Percentiles rank a stretch among this genome's conserved stretches.
phyloP scores from a whole-genome alignment of 2,888 invertebrate genomes.

The Osmoderma eremita region DNA sequence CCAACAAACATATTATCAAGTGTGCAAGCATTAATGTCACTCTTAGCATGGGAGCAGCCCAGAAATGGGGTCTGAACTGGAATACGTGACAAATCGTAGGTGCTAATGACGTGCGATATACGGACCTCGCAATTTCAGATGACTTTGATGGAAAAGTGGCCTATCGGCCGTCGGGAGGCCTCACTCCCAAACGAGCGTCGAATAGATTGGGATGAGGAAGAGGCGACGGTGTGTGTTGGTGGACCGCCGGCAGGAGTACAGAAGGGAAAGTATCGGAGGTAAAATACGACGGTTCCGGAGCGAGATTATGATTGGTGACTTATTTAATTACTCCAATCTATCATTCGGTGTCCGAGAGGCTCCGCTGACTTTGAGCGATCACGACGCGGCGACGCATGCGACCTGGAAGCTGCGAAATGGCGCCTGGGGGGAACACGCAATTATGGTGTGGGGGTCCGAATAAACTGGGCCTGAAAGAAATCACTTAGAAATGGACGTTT shows the following conservation, averaged over 20 bases:
- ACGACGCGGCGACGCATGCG: constrained; percentile 6
- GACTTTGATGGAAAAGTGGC: constrained; percentile 55
- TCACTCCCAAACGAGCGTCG: constrained; percentile 1
- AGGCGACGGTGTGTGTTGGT: background rate
- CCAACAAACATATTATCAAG: too few relatives aligned
- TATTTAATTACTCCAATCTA: constrained; percentile 64
- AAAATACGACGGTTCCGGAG: constrained; percentile 49
- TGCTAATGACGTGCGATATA: constrained; percentile 35
- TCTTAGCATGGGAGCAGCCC: too few relatives aligned
- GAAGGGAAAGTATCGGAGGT: constrained; percentile 24
- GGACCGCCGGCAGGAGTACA: background rate
- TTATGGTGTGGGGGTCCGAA: too few relatives aligned
- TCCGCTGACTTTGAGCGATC: constrained; percentile 61
- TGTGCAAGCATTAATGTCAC: too few relatives aligned
- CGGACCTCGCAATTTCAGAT: constrained; percentile 45
- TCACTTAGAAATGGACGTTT: too few relatives aligned
- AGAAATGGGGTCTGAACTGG: background rate
- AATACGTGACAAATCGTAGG: constrained; percentile 35
- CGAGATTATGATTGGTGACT: constrained; percentile 64
- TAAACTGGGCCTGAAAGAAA: too few relatives aligned
- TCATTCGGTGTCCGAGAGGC: constrained; percentile 61
- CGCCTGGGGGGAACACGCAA: too few relatives aligned
- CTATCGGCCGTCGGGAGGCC: constrained; percentile 14
- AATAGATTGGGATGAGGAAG: background rate
- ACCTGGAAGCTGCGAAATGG: background rate